phyloP scores from a whole-genome alignment of 2,797 vertebrate species.

The Triplophysa bombifrons region DNA sequence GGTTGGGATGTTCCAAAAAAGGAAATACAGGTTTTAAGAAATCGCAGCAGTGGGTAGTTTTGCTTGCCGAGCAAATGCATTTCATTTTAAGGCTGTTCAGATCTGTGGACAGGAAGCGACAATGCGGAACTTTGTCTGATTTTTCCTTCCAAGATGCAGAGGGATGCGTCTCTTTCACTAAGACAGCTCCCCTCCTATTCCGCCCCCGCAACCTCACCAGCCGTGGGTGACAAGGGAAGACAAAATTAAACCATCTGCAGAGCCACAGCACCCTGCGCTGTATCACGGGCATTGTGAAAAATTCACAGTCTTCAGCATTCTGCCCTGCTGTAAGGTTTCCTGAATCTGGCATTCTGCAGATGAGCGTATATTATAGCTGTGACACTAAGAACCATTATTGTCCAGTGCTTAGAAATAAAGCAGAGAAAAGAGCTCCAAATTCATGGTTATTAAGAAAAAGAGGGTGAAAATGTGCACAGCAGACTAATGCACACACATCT shows the following conservation, averaged over 20 bases:
- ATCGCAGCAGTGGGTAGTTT: background rate
- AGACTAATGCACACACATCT: conserved; percentile 49
- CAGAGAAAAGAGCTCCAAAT: conserved; percentile 38
- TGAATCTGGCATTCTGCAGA: conserved; percentile 21
- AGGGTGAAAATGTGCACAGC: conserved; percentile 33
- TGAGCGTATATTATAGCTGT: conserved; percentile 54
- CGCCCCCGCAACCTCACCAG: conserved; percentile 38
- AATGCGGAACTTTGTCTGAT: conserved; percentile 10
- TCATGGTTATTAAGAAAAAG: conserved; percentile 24
- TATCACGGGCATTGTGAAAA: conserved; percentile 41
- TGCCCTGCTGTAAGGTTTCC: background rate
- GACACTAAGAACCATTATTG: conserved; percentile 40
- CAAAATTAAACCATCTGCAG: conserved; percentile 50
- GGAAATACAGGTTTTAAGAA: background rate
- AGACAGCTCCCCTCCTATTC: conserved; percentile 42
- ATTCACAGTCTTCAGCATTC: conserved; percentile 7
- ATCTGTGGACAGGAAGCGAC: conserved; percentile 21
- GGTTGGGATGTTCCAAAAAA: background rate
- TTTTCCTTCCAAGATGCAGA: conserved; percentile 32
- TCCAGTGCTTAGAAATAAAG: conserved; percentile 33
- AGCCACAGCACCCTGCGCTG: conserved; percentile 28
- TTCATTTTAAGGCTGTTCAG: conserved; percentile 21
- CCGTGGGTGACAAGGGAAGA: conserved; percentile 42
- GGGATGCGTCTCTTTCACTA: conserved; percentile 33
- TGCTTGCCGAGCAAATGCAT: background rate